These are phyloP conservation scores for Leptogaster cylindrica DNA, from an alignment of 2,888 invertebrate species.

Conservation along the genomic window DNA sequence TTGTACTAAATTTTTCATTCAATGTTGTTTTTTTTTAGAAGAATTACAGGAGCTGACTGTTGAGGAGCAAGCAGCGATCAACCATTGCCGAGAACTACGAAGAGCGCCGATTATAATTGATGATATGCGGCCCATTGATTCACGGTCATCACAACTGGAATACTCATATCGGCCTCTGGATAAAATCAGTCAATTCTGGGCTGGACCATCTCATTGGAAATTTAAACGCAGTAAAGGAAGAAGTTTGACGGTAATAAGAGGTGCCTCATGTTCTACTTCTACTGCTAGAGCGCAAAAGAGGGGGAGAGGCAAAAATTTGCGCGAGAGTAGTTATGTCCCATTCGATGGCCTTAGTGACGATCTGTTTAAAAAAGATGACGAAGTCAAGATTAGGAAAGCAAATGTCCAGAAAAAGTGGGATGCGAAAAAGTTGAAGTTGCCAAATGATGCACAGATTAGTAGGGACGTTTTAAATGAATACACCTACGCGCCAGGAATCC, in stretches of 20 bases:
- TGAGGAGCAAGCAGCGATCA: constrained; percentile 57
- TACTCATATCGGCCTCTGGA: constrained; percentile 72
- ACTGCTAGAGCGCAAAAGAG: background rate
- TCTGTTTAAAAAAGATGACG: constrained; percentile 53
- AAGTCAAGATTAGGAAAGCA: constrained; percentile 54
- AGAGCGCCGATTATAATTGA: constrained; percentile 62
- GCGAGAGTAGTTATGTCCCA: constrained; percentile 51
- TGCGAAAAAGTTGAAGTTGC: constrained; percentile 58
- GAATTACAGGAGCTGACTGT: constrained; percentile 61
- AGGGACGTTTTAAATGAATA: constrained; percentile 54
- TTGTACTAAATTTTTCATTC: background rate
- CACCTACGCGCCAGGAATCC: constrained; percentile 54
- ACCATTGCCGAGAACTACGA: constrained; percentile 58
- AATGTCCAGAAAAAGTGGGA: constrained; percentile 61
- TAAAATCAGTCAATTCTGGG: constrained; percentile 69
- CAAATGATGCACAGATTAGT: constrained; percentile 56
- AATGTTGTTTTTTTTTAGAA: constrained; percentile 49
- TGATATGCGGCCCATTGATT: constrained; percentile 66
- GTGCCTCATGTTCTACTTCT: too few species aligned
- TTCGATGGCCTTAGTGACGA: constrained; percentile 55
- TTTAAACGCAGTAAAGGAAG: constrained; percentile 62
- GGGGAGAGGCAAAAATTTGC: background rate
- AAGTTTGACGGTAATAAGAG: constrained; percentile 47
- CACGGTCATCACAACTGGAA: constrained; percentile 66
- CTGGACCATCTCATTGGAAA: constrained; percentile 85